Evolutionary conservation across 2,113 vertebrate species (phyloP).

Genomic region (Arenaria interpres): DNA sequence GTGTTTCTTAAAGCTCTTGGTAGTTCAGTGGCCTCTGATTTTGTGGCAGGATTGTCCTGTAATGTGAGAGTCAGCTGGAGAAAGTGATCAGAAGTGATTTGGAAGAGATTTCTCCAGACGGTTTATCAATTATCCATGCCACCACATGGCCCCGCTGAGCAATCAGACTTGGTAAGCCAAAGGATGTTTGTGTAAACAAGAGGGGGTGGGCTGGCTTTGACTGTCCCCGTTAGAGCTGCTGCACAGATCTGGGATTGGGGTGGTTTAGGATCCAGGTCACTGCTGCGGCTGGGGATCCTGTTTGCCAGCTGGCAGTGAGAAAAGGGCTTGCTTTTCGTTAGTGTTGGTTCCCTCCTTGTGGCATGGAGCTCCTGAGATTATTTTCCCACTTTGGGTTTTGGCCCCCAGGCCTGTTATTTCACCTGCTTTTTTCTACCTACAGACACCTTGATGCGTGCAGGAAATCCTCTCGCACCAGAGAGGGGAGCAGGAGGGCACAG

Average conservation of each 20-base stretch:
- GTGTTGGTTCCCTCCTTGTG: background rate
- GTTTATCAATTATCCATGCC: background rate
- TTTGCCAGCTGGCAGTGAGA: background rate
- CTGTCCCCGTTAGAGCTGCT: fast-evolving
- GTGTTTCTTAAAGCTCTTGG: background rate
- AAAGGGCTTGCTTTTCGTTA: fast-evolving
- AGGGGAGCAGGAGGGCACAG: background rate
- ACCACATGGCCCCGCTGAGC: background rate
- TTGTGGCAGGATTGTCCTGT: background rate
- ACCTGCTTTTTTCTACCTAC: background rate
- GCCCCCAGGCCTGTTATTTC: background rate
- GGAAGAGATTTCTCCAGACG: background rate
- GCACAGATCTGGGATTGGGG: fast-evolving
- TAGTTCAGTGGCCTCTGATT: background rate
- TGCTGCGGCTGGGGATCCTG: background rate
- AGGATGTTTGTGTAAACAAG: background rate
- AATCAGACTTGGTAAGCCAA: background rate
- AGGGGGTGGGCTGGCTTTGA: fast-evolving
- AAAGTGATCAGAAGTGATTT: background rate
- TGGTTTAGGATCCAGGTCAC: background rate
- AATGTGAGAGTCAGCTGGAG: background rate
- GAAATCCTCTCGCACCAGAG: fast-evolving
- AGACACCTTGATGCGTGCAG: fast-evolving
- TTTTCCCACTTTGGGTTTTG: background rate
- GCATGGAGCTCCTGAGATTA: background rate